These are phyloP conservation scores for Martes martes DNA, from an alignment of 2,113 vertebrate species.

Conservation along the genomic window DNA sequence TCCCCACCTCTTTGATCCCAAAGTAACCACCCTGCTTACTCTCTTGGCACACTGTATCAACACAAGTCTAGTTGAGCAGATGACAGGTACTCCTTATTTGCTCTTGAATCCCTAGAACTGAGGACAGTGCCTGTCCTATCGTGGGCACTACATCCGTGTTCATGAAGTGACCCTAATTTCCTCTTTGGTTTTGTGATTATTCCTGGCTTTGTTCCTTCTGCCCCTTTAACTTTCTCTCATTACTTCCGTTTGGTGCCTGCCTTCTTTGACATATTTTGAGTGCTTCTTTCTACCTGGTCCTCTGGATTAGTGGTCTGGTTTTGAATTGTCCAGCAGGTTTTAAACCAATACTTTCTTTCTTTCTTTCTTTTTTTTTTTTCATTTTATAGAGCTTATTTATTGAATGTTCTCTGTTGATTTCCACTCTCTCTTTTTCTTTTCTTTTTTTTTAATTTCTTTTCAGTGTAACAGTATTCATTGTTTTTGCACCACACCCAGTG, in stretches of 20 bases:
- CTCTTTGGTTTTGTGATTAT: neutral
- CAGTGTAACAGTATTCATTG: too few species aligned
- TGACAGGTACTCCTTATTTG: neutral
- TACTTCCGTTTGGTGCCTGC: neutral
- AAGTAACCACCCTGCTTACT: neutral
- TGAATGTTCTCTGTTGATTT: too few species aligned
- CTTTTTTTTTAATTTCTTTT: too few species aligned
- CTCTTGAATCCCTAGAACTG: neutral
- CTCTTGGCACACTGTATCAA: accelerated
- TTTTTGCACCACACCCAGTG: too few species aligned
- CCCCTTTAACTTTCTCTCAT: neutral
- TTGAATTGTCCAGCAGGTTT: neutral
- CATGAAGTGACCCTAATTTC: neutral
- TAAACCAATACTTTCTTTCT: neutral
- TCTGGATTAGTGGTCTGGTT: neutral
- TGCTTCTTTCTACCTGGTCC: neutral
- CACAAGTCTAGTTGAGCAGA: neutral
- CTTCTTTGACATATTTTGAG: neutral
- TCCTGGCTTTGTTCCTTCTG: neutral
- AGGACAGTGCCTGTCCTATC: neutral
- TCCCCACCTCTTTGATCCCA: neutral
- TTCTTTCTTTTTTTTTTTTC: neutral
- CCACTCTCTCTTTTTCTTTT: too few species aligned
- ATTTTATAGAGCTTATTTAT: too few species aligned
- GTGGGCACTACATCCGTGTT: neutral